Evolutionary conservation across 2,797 vertebrate species (phyloP).

Genomic region (Coracias cyanogaster): DNA sequence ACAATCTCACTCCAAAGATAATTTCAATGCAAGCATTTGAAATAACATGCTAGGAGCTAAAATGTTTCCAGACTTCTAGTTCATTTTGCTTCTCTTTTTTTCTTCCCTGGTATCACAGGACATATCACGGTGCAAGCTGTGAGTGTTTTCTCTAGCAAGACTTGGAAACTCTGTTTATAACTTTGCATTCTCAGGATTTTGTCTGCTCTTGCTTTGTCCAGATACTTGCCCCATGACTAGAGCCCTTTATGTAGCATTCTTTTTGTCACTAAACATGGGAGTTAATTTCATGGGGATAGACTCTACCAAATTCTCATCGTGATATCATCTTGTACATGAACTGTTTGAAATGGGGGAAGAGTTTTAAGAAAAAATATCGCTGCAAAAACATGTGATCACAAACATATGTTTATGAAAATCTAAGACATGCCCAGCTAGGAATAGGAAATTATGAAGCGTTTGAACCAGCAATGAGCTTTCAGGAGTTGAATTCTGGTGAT

Average conservation of each 20-base stretch:
- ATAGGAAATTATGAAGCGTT: not conserved
- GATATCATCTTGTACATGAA: not conserved
- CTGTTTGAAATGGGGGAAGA: not conserved
- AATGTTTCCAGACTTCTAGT: not conserved
- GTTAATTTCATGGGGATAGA: not conserved
- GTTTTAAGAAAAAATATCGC: not conserved
- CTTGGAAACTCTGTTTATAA: no score
- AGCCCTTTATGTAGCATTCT: not conserved
- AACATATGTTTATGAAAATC: accelerated
- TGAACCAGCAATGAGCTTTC: not conserved
- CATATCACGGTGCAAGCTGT: not conserved
- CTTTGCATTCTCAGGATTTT: not conserved
- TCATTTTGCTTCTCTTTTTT: not conserved
- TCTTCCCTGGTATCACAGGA: not conserved
- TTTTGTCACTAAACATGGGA: not conserved
- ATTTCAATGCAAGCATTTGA: constrained; percentile 1
- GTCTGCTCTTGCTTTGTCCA: not conserved
- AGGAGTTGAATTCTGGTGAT: not conserved
- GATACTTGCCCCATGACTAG: no score
- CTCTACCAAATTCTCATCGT: not conserved
- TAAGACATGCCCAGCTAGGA: not conserved
- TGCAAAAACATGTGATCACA: not conserved
- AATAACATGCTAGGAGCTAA: not conserved
- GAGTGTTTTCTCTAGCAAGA: not conserved
- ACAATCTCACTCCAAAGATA: not conserved